Conservation (phyloP, 2,113 vertebrate species). For the Aleadryas rufinucha region DNA sequence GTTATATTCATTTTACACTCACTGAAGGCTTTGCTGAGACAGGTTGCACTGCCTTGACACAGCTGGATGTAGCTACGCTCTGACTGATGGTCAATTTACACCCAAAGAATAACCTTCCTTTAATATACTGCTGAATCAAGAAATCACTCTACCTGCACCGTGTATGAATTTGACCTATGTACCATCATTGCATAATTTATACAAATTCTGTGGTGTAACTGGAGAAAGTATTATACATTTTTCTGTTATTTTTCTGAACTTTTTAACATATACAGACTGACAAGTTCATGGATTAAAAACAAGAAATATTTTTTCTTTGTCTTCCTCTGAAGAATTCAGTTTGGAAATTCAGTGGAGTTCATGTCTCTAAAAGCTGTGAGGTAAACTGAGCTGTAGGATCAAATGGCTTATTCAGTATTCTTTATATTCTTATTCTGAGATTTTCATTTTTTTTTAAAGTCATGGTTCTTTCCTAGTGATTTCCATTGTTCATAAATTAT, state of each 20-base stretch:
- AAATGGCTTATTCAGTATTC: neutral
- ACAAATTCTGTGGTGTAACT: neutral
- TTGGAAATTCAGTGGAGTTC: neutral
- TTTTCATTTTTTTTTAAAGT: neutral
- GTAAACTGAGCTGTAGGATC: neutral
- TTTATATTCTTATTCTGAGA: neutral
- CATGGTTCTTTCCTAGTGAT: neutral
- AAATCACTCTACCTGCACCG: neutral
- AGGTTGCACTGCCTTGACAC: conserved; percentile 56
- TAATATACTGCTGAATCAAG: conserved; percentile 50
- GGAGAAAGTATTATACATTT: neutral
- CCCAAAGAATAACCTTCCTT: conserved; percentile 36
- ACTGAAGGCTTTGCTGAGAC: conserved; percentile 43
- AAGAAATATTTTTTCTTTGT: neutral
- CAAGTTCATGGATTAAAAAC: neutral
- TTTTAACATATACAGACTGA: neutral
- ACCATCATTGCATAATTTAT: neutral
- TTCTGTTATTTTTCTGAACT: neutral
- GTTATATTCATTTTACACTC: conserved; percentile 26
- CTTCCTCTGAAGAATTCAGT: neutral
- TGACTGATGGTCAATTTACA: conserved; percentile 39
- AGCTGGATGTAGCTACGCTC: neutral
- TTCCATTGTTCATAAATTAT: neutral
- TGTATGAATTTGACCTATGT: conserved; percentile 9
- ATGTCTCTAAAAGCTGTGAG: neutral